Conservation (phyloP, 2,113 vertebrate genomes). For the Gallinago jamesoni region DNA sequence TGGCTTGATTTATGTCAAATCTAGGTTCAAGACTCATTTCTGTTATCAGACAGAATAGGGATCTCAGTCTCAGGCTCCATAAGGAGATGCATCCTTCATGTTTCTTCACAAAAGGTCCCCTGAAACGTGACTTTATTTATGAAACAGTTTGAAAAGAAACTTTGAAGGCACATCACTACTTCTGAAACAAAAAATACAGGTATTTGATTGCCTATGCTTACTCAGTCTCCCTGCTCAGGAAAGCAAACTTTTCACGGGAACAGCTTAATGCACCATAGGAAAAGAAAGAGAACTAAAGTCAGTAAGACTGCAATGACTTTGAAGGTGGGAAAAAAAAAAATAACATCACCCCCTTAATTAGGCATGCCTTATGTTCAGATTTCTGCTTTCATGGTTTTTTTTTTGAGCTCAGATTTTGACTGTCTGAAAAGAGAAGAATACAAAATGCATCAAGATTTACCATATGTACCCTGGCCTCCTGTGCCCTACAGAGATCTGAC, state of each 20-base stretch:
- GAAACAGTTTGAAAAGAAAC: not conserved
- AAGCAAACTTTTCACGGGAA: not conserved
- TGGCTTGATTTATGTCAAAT: conserved; percentile 7
- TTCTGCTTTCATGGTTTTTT: not conserved
- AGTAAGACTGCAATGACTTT: not conserved
- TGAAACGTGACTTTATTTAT: not conserved
- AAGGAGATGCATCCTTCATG: not conserved
- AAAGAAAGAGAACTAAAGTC: not conserved
- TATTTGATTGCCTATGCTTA: not conserved
- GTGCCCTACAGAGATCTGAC: not conserved
- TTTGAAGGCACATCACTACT: not conserved
- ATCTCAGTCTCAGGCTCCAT: not conserved
- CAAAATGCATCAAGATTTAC: not conserved
- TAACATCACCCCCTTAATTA: not conserved
- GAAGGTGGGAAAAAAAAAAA: not conserved
- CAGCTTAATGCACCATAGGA: not conserved
- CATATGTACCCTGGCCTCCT: not conserved
- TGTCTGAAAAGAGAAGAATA: not conserved
- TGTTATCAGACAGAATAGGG: not conserved
- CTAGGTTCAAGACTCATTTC: not conserved
- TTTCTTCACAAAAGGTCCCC: not conserved
- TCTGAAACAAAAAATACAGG: not conserved
- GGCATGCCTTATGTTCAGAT: not conserved
- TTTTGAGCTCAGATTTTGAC: not conserved
- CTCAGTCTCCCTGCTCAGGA: not conserved